Percentiles rank a stretch among this genome's conserved stretches.
These are phyloP conservation scores for Sturmia bella DNA, from an alignment of 2,888 invertebrate species.

Conservation along the genomic window DNA sequence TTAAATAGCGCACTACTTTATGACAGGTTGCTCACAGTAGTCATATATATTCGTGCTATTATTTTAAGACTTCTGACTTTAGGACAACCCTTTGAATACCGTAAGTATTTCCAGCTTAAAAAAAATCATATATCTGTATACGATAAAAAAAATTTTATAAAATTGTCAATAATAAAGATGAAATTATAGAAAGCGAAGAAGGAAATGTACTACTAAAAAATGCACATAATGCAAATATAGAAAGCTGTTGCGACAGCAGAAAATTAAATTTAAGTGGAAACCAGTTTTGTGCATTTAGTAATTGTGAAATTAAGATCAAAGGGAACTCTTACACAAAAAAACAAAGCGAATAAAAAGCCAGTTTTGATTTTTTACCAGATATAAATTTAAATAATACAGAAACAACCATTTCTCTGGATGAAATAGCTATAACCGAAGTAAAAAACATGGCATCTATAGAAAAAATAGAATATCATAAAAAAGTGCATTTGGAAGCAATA, in stretches of 20 bases:
- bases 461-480: constrained; percentile 21
- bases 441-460: constrained; percentile 16
- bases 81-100: too few species aligned
- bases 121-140: constrained; percentile 20
- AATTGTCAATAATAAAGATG: constrained; percentile 8
- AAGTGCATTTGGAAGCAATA: neutral
- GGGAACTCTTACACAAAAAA: neutral
- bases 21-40: too few species aligned
- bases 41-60: too few species aligned
- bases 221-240: neutral
- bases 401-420: constrained; percentile 8
- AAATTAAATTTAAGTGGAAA: neutral
- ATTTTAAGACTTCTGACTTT: too few species aligned
- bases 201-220: constrained; percentile 15
- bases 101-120: too few species aligned
- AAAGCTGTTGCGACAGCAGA: constrained; percentile 17
- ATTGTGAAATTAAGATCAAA: constrained; percentile 16
- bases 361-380: constrained; percentile 16
- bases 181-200: constrained; percentile 11
- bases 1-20: too few species aligned
- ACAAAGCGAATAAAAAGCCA: constrained; percentile 6
- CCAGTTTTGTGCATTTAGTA: constrained; percentile 6
- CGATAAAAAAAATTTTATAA: constrained; percentile 16
- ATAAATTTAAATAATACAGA: constrained; percentile 18
- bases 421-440: constrained; percentile 11